Evolutionary conservation across 1,140 invertebrate genomes (phyloP), one percentile per base, ranked within the genome.

Genomic region (Saccostrea echinata): DNA sequence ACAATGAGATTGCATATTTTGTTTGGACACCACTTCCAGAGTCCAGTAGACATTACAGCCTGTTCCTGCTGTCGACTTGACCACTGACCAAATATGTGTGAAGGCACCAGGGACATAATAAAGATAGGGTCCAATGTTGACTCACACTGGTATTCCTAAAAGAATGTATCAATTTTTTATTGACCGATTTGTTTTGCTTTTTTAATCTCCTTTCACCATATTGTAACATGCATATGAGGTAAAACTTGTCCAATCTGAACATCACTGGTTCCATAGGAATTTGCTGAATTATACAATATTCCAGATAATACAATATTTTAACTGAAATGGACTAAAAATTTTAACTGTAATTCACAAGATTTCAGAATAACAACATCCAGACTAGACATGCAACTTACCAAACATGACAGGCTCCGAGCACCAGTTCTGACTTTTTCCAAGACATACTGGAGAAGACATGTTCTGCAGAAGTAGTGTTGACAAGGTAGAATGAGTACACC

Each of bases 21-120:
- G 68, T 33, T 76, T 1, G 68, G 68, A 33, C 68, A 76, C 68
- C 68, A 76, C 68, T 76, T 76, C 68, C 68, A 76, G 1, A 30
- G 24, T 76, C 68, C 68, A 30, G 68, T 76, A 1, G 68, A 76
- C 68, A 76, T 76, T 4, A 76, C 68, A 0, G 12, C 68, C 68
- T 76, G 68, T 9, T 76, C 68, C 27, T 30, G 68, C 16, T 76
- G 27, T 33, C 68, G 27, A 30, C 27, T 2, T 30, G 30, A 27
- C 68, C 68, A 76, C 30, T 76, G 68, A 76, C 27, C 24, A 76
- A 76, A 76, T 16, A 33, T 13, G 1, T 33, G 24, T 1, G 16
- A 8, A 76, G 68, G 27, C 11, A 76, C 68, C 12, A 76, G 1
- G 27, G 68, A 76, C 3, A 27, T 24, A 27, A 76, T 33, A 0